A percentile compares a stretch with the other conserved stretches of the same genome.
Evolutionary conservation across 1,140 invertebrate species (phyloP).

Genomic region (Artemia franciscana): DNA sequence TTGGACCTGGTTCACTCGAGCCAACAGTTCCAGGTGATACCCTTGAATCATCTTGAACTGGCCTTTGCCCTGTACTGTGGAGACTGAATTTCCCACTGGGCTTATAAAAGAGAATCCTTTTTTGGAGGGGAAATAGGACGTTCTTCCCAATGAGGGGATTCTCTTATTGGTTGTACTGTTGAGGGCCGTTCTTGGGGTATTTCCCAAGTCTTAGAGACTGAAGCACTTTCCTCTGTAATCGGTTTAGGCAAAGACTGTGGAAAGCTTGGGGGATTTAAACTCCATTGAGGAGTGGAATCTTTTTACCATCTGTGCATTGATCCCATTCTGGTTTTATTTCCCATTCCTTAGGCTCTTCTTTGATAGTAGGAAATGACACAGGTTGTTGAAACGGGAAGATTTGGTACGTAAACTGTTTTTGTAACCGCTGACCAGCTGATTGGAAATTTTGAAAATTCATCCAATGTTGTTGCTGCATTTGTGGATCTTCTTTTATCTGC

Average conservation of each 20-base stretch:
- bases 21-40: slow-evolving; percentile 7
- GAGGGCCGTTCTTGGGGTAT: background rate
- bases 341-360: background rate
- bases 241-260: background rate
- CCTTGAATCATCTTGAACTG: slow-evolving; percentile 8
- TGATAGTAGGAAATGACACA: background rate
- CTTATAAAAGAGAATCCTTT: background rate
- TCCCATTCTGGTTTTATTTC: too few species aligned
- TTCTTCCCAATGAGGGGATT: slow-evolving; percentile 1
- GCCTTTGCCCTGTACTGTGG: background rate
- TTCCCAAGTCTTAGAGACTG: background rate
- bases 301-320: background rate
- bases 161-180: background rate
- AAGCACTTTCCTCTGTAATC: background rate
- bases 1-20: background rate
- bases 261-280: background rate
- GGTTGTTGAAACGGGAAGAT: background rate
- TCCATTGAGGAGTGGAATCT: background rate
- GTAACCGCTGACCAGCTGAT: background rate
- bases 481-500: background rate
- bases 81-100: background rate
- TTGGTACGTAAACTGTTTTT: background rate
- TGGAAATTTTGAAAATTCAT: background rate
- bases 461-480: background rate
- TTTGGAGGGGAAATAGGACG: background rate